Evolutionary conservation across 2,113 vertebrate genomes (phyloP), one percentile per base, ranked within the genome.

Genomic region (Myotis brandtii): DNA sequence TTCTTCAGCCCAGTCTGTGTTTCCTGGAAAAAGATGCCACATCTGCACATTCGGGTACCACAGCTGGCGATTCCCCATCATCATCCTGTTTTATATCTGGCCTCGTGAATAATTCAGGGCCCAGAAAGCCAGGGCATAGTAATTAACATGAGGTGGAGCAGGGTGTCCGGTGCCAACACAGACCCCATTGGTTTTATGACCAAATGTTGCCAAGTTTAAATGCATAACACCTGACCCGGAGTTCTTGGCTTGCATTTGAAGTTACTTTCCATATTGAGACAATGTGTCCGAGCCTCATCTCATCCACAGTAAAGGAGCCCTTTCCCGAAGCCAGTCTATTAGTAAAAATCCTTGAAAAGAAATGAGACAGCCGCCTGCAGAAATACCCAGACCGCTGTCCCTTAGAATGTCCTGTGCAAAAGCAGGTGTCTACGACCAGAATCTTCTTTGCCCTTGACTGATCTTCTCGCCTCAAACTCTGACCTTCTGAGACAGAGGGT

Each of bases 61-160:
- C 95, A 80, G 77, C 95, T 96, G 97, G 89, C 91, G 85, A 95
- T 79, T 70, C 75, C 96, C 92, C 82, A 46, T 95, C 77, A 95
- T 69, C 67, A 62, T 82, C 88, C 30, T 80, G 70, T 94, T 95
- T 96, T 77, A 83, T 86, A 80, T 93, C 75, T 94, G 85, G 30
- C 72, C 77, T 80, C 88, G 92, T 96, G 95, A 97, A 97, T 97
- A 89, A 97, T 96, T 94, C 94, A 97, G 93, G 64, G 2, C 40
- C 81, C 76, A 30, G 86, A 92, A 92, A 90, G 50, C 50, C 77
- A 77, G 81, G 70, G 67, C 87, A 54, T 82, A 21, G 64, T 82
- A 95, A 95, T 96, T 95, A 92, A 96, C 85, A 30, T 40, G 86
- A 93, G 88, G 73, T 9, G 0, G 46, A 91, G 66, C 62, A 69